Base-by-base conservation (phyloP, 2,797 vertebrate genomes). In the Pteronotus mesoamericanus region DNA sequence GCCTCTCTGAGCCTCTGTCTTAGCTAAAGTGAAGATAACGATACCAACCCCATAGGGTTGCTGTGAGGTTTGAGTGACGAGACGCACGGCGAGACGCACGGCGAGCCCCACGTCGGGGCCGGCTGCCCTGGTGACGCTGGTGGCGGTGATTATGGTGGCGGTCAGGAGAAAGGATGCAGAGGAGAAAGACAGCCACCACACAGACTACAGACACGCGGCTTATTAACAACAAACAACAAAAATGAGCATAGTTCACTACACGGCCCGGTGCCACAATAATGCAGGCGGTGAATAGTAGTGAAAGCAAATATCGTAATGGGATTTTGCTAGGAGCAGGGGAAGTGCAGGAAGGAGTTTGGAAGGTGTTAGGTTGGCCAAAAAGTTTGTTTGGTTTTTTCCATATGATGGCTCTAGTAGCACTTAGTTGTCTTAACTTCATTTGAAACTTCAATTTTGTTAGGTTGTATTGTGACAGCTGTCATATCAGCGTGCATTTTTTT, bases 11-110 rank as follows among this genome's bases (percentile, higher is more conserved):
- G 22, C 55, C 55, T 55, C 51, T 2, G 0, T 72, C 57, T 22
- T 37, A 15, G 51, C 32, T 85, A 44, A n/a, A 64, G 42, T 26
- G 26, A 79, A 84, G 46, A 48, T 51, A 42, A n/a, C 9, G 68
- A 59, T 9, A 42, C 26, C 75, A 32, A 7, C 68, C 75, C 77
- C 46, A 19, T 0, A 71, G 64, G 2, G 4, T 24, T 11, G 51
- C 18, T 39, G 42, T 34, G 39, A 42, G n/a, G 29, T n/a, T 48
- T 64, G 71, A 51, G 64, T 24, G 16, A 8, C 32, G 9, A 19
- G 66, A 29, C 11, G 0, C 15, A 12, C 19, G 1, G 53, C 8
- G 6, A n/a, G n/a, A n/a, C 9, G 12, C 3, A 1, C 34, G 5
- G 10, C 10, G 44, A 42, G 46, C 22, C 89, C 69, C 64, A 24